These are phyloP conservation scores for Hypercompe scribonia DNA, from an alignment of 2,888 invertebrate genomes.

Conservation along the genomic window DNA sequence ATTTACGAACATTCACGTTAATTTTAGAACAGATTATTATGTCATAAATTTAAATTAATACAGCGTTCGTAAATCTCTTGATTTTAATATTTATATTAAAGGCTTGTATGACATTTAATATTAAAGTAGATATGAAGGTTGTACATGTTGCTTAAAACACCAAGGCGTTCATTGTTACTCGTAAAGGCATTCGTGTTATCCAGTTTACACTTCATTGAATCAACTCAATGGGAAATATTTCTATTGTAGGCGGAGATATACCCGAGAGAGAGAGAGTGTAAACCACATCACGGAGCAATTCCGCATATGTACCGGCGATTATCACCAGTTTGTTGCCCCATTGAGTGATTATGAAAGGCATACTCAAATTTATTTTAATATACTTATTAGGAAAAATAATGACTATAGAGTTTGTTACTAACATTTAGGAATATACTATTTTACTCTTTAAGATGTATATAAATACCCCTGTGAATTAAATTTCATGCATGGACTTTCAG, in stretches of 20 bases:
- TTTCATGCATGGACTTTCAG: too few relatives aligned
- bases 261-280: constrained; percentile 43
- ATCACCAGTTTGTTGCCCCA: constrained; percentile 9
- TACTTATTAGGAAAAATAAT: not conserved
- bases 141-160: constrained; percentile 59
- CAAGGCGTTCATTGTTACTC: constrained; percentile 42
- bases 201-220: constrained; percentile 76
- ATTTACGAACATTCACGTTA: constrained; percentile 12
- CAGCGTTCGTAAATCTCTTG: not conserved
- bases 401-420: not conserved
- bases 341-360: constrained; percentile 5
- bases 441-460: too few relatives aligned
- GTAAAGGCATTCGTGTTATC: constrained; percentile 73
- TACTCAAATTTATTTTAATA: not conserved
- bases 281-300: constrained; percentile 37
- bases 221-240: constrained; percentile 73
- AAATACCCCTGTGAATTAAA: not conserved
- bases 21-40: not conserved
- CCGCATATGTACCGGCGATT: constrained; percentile 29
- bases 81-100: too few relatives aligned
- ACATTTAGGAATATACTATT: not conserved
- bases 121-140: constrained; percentile 22
- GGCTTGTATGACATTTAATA: not conserved
- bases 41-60: not conserved
- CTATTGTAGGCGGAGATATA: constrained; percentile 59